phyloP scores from a whole-genome alignment of 2,797 vertebrate species.

The Danio tinwini region DNA sequence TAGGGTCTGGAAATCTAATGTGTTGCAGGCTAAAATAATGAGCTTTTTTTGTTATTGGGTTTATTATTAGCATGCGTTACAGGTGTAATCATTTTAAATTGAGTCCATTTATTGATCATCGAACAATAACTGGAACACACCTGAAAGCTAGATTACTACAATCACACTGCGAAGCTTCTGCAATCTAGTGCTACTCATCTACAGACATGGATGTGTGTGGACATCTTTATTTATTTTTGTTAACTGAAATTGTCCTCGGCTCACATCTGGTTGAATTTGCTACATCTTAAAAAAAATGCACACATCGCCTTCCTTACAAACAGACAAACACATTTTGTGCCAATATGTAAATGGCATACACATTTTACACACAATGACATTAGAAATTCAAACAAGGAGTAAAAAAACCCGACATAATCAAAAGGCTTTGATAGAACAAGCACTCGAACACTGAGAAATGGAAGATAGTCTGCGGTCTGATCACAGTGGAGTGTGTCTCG shows the following conservation, averaged over 20 bases:
- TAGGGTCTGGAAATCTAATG: constrained; percentile 22
- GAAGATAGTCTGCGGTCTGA: constrained; percentile 72
- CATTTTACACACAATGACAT: constrained; percentile 74
- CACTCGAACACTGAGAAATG: constrained; percentile 60
- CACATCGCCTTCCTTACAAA: not conserved
- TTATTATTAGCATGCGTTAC: not conserved
- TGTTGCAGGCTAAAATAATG: not conserved
- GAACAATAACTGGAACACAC: constrained; percentile 6
- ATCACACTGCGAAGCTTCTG: not conserved
- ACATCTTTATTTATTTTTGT: constrained; percentile 9
- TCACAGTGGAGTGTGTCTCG: constrained; percentile 65
- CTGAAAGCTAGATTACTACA: constrained; percentile 15
- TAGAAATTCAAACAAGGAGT: constrained; percentile 80
- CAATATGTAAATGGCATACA: constrained; percentile 35
- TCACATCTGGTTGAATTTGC: constrained; percentile 13
- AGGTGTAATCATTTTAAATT: not conserved
- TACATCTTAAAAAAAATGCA: not conserved
- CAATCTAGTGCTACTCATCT: constrained; percentile 7
- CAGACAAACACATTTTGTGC: constrained; percentile 29
- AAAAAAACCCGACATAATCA: constrained; percentile 74
- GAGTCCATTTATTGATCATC: not conserved
- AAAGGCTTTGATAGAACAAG: constrained; percentile 76
- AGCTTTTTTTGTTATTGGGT: not conserved
- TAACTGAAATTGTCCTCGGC: not conserved
- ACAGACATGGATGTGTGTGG: not conserved